Evolutionary conservation across 2,797 vertebrate genomes (phyloP).

Genomic region (Rachycentron canadum): DNA sequence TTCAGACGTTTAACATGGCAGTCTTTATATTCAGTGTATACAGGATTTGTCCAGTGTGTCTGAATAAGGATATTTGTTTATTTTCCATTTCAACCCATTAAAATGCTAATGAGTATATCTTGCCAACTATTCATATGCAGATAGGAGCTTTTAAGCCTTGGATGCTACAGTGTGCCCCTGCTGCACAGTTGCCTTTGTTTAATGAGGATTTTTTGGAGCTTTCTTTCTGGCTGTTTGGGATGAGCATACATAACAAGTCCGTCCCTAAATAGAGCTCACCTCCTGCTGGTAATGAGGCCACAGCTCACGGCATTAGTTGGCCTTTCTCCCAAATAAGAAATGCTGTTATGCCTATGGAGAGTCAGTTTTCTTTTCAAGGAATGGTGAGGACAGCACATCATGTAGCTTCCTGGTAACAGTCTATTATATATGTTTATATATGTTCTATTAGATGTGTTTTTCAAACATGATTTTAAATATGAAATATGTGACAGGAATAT

Average conservation of each 20-base stretch:
- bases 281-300: constrained; percentile 66
- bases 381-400: not conserved
- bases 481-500: not conserved
- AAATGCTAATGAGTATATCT: constrained; percentile 70
- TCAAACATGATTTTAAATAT: not conserved
- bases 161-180: constrained; percentile 50
- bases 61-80: constrained; percentile 63
- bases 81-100: constrained; percentile 61
- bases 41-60: constrained; percentile 43
- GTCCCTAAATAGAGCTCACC: constrained; percentile 60
- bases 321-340: constrained; percentile 50
- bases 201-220: constrained; percentile 54
- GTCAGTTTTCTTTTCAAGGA: constrained; percentile 26
- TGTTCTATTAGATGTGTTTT: not conserved
- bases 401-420: not conserved
- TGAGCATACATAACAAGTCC: constrained; percentile 66
- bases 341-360: constrained; percentile 15
- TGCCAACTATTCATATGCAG: constrained; percentile 72
- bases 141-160: constrained; percentile 60
- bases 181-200: constrained; percentile 62
- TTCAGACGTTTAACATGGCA: constrained; percentile 24
- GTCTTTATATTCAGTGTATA: constrained; percentile 31
- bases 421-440: no score
- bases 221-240: constrained; percentile 62
- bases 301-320: constrained; percentile 52